These are phyloP conservation scores for Corapipo altera DNA, from an alignment of 2,113 vertebrate species.

Conservation along the genomic window DNA sequence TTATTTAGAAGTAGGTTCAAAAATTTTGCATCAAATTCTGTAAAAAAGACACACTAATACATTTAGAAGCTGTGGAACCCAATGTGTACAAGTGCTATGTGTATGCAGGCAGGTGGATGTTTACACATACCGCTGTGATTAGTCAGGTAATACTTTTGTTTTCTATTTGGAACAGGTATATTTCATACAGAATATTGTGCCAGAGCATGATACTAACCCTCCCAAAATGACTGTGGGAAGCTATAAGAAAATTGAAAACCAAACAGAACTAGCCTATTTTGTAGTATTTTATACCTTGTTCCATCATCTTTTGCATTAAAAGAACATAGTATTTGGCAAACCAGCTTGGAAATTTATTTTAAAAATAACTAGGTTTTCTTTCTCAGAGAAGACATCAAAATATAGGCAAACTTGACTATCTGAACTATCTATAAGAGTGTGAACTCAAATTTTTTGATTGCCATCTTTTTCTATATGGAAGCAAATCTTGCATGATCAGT, in stretches of 20 bases:
- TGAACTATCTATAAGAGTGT: neutral
- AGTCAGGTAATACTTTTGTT: neutral
- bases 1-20: neutral
- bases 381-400: neutral
- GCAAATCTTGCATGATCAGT: neutral
- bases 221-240: neutral
- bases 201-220: neutral
- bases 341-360: neutral
- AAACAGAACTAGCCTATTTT: neutral
- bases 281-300: neutral
- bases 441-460: neutral
- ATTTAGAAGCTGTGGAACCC: neutral
- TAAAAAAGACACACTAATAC: neutral
- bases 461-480: neutral
- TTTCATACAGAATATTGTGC: neutral
- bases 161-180: neutral
- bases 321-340: neutral
- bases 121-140: neutral
- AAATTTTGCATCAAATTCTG: neutral
- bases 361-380: neutral
- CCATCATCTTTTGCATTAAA: neutral
- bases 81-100: fast-evolving
- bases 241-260: neutral
- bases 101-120: neutral
- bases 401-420: neutral